phyloP scores from a whole-genome alignment of 2,797 vertebrate genomes.

The Vireo griseus region DNA sequence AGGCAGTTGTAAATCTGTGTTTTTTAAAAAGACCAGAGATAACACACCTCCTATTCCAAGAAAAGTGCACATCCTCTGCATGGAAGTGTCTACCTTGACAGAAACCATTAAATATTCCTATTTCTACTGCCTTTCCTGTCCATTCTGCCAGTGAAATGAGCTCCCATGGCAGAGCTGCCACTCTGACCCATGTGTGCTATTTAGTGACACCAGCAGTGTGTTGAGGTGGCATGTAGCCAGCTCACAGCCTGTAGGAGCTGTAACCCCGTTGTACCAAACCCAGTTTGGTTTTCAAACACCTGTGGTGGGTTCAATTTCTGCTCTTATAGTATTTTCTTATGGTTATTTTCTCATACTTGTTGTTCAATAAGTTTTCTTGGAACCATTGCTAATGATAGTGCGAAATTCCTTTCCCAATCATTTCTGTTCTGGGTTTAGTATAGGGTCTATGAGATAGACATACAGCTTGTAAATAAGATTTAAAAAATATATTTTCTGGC shows the following conservation, averaged over 20 bases:
- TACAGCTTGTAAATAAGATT: not conserved
- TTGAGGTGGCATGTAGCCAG: not conserved
- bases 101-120: not conserved
- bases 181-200: accelerated
- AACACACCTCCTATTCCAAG: not conserved
- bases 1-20: not conserved
- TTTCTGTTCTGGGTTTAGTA: not conserved
- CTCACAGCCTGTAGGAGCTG: not conserved
- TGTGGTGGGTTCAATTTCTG: not conserved
- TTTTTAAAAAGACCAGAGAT: not conserved
- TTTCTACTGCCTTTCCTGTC: not conserved
- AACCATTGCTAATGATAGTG: not conserved
- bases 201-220: not conserved
- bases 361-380: not conserved
- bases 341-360: not conserved
- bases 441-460: not conserved
- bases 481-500: not conserved
- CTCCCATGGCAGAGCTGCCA: not conserved
- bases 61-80: not conserved
- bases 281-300: not conserved
- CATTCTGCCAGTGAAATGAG: not conserved
- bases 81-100: not conserved
- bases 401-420: not conserved
- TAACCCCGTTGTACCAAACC: not conserved
- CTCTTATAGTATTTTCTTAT: not conserved